Percentiles rank a stretch among this genome's conserved stretches.
Evolutionary conservation across 1,140 invertebrate species (phyloP).

Genomic region (Laodelphax striatellus): DNA sequence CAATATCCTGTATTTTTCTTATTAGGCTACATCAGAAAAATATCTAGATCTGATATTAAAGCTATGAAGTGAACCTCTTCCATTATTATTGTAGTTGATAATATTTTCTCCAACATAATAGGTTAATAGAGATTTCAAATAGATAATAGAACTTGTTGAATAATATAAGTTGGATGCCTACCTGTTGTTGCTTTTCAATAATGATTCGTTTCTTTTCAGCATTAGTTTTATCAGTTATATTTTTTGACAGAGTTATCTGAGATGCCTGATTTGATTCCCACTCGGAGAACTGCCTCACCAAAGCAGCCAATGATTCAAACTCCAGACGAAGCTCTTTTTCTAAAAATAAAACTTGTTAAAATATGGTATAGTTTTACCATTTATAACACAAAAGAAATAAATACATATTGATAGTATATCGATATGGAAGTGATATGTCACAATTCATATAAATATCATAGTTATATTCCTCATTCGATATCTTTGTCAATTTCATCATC

Average conservation of each 20-base stretch:
- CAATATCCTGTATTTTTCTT: too few species aligned
- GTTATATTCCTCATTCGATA: too few species aligned
- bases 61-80: too few species aligned
- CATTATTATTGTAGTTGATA: too few species aligned
- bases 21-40: too few species aligned
- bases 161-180: not conserved
- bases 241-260: constrained; percentile 35
- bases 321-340: constrained; percentile 32
- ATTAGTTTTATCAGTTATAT: constrained; percentile 38
- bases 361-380: too few species aligned
- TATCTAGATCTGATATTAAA: too few species aligned
- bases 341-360: constrained; percentile 1
- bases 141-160: not conserved
- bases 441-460: too few species aligned
- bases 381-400: constrained; percentile 9
- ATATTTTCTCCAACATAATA: too few species aligned
- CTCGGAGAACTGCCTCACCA: constrained; percentile 34
- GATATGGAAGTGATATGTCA: too few species aligned
- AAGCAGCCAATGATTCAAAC: constrained; percentile 30
- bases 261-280: constrained; percentile 38
- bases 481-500: not conserved
- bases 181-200: constrained; percentile 37
- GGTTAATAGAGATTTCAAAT: too few species aligned
- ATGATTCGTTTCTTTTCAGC: constrained; percentile 34
- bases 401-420: too few species aligned